phyloP scores from a whole-genome alignment of 2,797 vertebrate genomes.

The Aulostomus chinensis region DNA sequence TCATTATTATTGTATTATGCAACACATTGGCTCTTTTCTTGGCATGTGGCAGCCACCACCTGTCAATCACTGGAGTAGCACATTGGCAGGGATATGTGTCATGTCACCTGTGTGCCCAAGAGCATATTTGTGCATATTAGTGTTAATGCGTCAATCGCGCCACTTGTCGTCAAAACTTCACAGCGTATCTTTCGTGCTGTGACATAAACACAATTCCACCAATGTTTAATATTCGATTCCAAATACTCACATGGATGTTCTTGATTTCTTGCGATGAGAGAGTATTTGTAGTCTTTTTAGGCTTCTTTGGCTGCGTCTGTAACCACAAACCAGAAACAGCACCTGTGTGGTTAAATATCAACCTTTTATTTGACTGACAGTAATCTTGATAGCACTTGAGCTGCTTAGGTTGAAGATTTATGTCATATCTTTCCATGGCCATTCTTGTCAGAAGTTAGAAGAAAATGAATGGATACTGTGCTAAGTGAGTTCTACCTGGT shows the following conservation, averaged over 20 bases:
- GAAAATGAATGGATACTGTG: no score
- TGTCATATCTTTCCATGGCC: no score
- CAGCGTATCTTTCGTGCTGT: background rate
- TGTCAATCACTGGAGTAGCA: background rate
- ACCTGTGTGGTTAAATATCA: no score
- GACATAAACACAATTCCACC: no score
- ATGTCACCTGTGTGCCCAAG: background rate
- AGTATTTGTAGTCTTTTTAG: constrained; percentile 85
- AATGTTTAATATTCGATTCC: background rate
- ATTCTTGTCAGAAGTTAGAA: no score
- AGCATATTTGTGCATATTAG: background rate
- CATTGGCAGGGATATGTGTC: background rate
- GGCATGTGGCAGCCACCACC: background rate
- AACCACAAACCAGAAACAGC: background rate
- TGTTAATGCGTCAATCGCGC: constrained; percentile 7
- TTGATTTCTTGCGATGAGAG: constrained; percentile 91
- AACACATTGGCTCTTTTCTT: background rate
- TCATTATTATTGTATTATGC: no score
- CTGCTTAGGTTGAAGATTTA: no score
- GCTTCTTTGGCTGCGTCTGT: constrained; percentile 88
- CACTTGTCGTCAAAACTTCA: background rate
- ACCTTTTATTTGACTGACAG: no score
- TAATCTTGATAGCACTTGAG: background rate
- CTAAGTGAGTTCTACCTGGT: no score
- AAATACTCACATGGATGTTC: constrained; percentile 89